These are phyloP conservation scores for Anguilla marmorata DNA, from an alignment of 2,797 vertebrate genomes.

Conservation along the genomic window DNA sequence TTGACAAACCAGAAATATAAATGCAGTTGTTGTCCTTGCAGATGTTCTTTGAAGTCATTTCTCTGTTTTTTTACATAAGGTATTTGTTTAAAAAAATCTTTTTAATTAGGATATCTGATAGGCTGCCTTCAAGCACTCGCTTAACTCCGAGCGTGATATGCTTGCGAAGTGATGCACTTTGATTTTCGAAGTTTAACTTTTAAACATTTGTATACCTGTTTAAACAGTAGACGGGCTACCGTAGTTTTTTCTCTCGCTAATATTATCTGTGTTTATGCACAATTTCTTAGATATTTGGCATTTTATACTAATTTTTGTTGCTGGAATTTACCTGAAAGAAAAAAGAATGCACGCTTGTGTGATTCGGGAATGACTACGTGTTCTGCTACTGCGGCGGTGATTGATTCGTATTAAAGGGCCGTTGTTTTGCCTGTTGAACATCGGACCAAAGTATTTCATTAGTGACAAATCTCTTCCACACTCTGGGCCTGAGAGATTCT, in stretches of 20 bases:
- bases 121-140: not conserved
- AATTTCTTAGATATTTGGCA: not conserved
- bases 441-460: not conserved
- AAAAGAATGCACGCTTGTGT: conserved; percentile 23
- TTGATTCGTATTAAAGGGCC: conserved; percentile 12
- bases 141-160: not conserved
- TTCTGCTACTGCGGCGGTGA: not conserved
- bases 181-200: not conserved
- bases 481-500: not conserved
- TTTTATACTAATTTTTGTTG: not conserved
- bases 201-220: not conserved
- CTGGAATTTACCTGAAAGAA: not conserved
- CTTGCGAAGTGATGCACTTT: not conserved
- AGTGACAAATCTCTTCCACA: not conserved
- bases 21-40: not conserved
- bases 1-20: not conserved
- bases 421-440: not conserved
- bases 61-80: not conserved
- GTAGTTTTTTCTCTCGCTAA: not conserved
- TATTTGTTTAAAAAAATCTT: not conserved
- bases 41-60: not conserved
- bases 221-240: too few species aligned
- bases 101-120: not conserved
- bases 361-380: conserved; percentile 31
- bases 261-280: not conserved